Evolutionary conservation across 2,888 invertebrate genomes (phyloP).

Genomic region (Cosmia trapezina): DNA sequence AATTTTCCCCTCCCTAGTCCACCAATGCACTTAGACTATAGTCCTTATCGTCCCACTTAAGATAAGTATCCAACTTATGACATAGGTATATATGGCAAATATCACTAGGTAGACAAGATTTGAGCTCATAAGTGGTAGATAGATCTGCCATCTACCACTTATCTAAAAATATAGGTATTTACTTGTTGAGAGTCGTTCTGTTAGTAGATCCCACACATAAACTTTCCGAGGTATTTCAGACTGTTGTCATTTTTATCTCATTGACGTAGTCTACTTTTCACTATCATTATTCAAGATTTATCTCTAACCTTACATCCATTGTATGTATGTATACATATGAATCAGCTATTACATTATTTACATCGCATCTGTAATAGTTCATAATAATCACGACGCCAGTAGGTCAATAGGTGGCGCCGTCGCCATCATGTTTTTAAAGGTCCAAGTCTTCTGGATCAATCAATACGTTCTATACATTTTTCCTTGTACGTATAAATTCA

Average conservation of each 20-base stretch:
- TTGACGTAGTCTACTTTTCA: conserved; percentile 26
- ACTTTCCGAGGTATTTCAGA: background rate
- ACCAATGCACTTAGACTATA: background rate
- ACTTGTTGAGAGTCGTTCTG: background rate
- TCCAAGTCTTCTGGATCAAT: conserved; percentile 7
- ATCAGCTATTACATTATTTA: conserved; percentile 23
- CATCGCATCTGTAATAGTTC: background rate
- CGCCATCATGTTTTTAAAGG: background rate
- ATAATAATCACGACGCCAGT: background rate
- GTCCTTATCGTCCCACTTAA: background rate
- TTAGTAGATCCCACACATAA: background rate
- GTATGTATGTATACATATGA: background rate
- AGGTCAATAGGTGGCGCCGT: background rate
- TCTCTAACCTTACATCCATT: conserved; percentile 31
- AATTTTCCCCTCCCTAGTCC: background rate
- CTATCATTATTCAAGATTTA: conserved; percentile 33
- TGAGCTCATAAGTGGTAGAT: background rate
- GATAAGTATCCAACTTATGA: background rate
- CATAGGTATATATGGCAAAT: background rate
- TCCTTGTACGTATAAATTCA: background rate
- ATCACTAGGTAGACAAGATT: background rate
- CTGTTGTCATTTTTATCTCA: conserved; percentile 34
- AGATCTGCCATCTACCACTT: background rate
- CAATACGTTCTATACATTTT: conserved; percentile 1
- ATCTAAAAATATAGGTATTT: background rate